Percentiles rank a stretch among this genome's conserved stretches.
Conservation (phyloP, 2,888 invertebrate species). For the Pogonocherus hispidulus region DNA sequence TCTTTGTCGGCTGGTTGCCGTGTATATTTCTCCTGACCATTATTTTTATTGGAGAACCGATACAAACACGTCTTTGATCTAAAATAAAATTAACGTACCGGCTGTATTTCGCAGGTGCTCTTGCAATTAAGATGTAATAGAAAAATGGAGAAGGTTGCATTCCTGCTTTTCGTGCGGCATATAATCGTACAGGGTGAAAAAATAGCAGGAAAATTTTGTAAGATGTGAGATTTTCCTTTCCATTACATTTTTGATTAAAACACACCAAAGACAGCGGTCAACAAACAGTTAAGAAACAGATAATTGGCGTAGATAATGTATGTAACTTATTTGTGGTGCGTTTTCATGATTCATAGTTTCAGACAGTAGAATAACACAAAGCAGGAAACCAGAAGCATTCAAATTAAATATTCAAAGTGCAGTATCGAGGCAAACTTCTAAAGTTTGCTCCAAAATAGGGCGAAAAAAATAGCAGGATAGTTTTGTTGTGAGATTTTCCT, state of each 20-base stretch:
- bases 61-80: conserved; percentile 22
- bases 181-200: conserved; percentile 3
- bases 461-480: too few species aligned
- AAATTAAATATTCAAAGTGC: too few species aligned
- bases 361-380: too few species aligned
- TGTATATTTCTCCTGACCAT: conserved; percentile 21
- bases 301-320: neutral
- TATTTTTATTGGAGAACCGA: conserved; percentile 31
- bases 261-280: too few species aligned
- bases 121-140: conserved; percentile 29
- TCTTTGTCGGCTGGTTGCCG: conserved; percentile 21
- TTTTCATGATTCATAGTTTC: too few species aligned
- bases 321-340: too few species aligned
- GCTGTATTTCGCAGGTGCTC: conserved; percentile 25
- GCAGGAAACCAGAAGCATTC: too few species aligned
- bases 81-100: conserved; percentile 27
- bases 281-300: too few species aligned
- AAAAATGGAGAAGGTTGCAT: conserved; percentile 3
- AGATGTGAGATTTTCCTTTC: neutral
- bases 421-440: too few species aligned
- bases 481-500: too few species aligned
- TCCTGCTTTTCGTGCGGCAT: conserved; percentile 7
- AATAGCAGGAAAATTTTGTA: neutral
- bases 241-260: too few species aligned
- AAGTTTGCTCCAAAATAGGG: neutral